Evolutionary conservation across 2,797 vertebrate species (phyloP).

Genomic region (Liasis olivaceus): DNA sequence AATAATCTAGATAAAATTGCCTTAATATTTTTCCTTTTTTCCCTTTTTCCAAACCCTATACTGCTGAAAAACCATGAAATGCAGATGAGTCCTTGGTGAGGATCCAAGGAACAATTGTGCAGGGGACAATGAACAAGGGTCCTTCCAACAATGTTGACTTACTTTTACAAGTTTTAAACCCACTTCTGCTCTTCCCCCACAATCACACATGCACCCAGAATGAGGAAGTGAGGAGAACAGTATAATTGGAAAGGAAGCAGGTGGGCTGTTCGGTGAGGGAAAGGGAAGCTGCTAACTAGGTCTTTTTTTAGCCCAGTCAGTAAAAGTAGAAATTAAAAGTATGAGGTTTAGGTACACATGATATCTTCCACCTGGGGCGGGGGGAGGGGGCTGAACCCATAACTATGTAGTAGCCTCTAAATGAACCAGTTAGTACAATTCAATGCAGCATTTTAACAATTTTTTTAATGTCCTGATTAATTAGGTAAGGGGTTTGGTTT

Average conservation of each 20-base stretch:
- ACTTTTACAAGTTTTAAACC: background rate
- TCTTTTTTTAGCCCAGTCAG: slow-evolving; percentile 23
- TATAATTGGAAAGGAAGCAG: slow-evolving; percentile 28
- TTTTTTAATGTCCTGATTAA: background rate
- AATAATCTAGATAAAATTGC: background rate
- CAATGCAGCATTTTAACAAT: background rate
- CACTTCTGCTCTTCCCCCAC: background rate
- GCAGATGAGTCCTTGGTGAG: background rate
- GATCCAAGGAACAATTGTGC: no score
- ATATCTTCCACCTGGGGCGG: slow-evolving; percentile 3
- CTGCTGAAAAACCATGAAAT: background rate
- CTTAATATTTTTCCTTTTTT: background rate
- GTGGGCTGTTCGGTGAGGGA: slow-evolving; percentile 13
- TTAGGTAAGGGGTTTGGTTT: background rate
- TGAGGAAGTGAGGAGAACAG: slow-evolving; percentile 29
- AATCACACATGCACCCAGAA: background rate
- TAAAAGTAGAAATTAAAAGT: slow-evolving; percentile 5
- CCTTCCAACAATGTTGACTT: background rate
- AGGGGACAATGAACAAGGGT: background rate
- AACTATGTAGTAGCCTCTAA: background rate
- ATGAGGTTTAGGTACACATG: background rate
- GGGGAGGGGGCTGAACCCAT: background rate
- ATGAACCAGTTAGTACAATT: background rate
- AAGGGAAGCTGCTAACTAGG: background rate
- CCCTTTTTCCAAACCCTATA: background rate